Base-by-base conservation (phyloP, 2,888 invertebrate genomes). In the Apodemia hepburni region DNA sequence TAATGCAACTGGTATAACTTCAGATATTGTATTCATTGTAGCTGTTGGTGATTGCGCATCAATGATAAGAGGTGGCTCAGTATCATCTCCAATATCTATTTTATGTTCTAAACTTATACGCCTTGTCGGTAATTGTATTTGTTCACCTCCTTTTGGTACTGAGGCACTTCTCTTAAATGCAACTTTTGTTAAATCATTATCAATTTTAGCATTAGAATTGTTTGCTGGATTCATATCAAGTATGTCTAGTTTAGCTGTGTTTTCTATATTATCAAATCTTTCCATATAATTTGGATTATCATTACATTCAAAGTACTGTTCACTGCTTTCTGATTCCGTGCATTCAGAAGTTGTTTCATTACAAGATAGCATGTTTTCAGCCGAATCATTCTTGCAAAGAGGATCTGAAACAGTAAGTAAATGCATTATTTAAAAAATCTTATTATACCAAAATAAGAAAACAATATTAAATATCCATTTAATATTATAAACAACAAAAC, bases 271-370 rank as follows among this genome's bases (percentile, higher is more conserved):
- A 49, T 92, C 91, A 1, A 85, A 68, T 69, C 82, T 80, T 7
- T 92, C 91, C 59, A 77, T 73, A 67, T 74, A 86, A 0, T 81
- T 72, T 0, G 81, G 80, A 64, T 80, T 85, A 27, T 92, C 92
- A 35, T 75, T 90, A 68, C 92, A 92, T 72, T 92, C 92, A 66
- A 82, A 92, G 67, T 81, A 92, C 68, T 92, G 92, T 69, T 92
- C 92, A 66, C 92, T 92, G 71, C 92, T 92, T 64, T 92, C 92
- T 0, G 92, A 92, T 71, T 92, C 92, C 0, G 92, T 92, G 67
- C 92, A 92, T 72, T 92, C 92, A 2, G 92, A 92, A 33, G 87
- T 88, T 1, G 92, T 92, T 75, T 92, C 92, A 64, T 87, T 89
- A 68, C 92, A 90, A 0, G 89, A 91, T 0, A 91, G 74, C 89